Conservation (phyloP, 2,113 vertebrate species). For the Stigmatopora nigra region DNA sequence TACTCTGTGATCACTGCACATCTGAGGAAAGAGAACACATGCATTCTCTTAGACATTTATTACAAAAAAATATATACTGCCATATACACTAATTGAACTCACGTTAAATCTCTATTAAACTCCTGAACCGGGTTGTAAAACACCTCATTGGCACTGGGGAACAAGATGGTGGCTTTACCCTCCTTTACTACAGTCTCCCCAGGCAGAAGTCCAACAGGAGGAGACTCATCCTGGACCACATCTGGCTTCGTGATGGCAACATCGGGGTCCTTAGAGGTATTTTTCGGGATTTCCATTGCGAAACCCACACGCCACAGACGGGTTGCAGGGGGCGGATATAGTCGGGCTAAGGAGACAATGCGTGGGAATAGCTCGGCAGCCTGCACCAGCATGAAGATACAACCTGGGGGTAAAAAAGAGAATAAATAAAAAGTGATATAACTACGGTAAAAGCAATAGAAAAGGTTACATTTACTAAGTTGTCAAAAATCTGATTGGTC, state of each 20-base stretch:
- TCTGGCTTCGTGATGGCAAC: background rate
- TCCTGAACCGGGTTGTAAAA: conserved; percentile 93
- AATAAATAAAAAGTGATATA: background rate
- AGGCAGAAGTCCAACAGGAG: conserved; percentile 29
- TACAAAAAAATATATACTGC: no score
- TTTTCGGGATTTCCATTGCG: conserved; percentile 37
- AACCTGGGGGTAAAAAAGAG: conserved; percentile 6
- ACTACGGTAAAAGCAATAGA: background rate
- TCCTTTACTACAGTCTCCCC: conserved; percentile 76
- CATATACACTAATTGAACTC: conserved; percentile 52
- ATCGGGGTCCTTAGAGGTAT: conserved; percentile 4
- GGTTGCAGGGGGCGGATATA: background rate
- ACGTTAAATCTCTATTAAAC: conserved; percentile 90
- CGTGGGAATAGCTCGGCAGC: conserved; percentile 6
- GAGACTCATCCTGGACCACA: background rate
- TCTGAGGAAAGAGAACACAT: conserved; percentile 48
- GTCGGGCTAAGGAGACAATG: conserved; percentile 11
- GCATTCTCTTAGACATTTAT: background rate
- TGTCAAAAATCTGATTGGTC: background rate
- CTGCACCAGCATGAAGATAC: conserved; percentile 36
- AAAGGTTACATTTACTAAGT: background rate
- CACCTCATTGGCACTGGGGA: conserved; percentile 82
- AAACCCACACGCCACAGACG: background rate
- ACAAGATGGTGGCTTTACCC: conserved; percentile 79
- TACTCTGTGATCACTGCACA: conserved; percentile 89